A percentile compares a stretch with the other conserved stretches of the same genome.
phyloP scores from a whole-genome alignment of 92 coral and sea anemone species.

The Epizoanthus illoricatus region DNA sequence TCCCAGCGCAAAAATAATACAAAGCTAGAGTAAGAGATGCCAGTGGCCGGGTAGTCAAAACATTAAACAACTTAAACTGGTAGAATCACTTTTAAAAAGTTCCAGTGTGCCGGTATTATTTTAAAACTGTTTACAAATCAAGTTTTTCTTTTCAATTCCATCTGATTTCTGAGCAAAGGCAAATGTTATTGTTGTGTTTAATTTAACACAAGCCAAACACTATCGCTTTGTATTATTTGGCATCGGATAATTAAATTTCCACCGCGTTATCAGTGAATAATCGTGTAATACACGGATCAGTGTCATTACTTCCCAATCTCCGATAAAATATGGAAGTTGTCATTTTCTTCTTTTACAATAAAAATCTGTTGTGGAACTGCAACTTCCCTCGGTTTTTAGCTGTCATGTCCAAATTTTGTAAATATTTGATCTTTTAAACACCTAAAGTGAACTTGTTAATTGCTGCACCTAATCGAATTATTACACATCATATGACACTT shows the following conservation, averaged over 20 bases:
- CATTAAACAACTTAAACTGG: no score
- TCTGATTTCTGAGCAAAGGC: no score
- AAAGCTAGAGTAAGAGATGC: no score
- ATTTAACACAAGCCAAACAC: not conserved
- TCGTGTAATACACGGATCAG: no score
- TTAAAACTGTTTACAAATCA: no score
- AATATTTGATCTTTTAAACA: conserved; percentile 39
- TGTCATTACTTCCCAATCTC: not conserved
- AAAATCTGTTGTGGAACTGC: not conserved
- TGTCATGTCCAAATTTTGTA: conserved; percentile 41
- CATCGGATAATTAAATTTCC: no score
- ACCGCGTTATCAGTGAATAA: not conserved
- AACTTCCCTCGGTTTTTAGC: not conserved
- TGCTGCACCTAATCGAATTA: conserved; percentile 43
- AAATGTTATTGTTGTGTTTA: no score
- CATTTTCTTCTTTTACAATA: not conserved
- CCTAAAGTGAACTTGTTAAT: conserved; percentile 39
- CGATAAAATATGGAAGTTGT: not conserved
- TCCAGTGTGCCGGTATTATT: no score
- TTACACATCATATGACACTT: conserved; percentile 28
- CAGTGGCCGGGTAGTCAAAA: no score
- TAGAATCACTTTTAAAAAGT: no score
- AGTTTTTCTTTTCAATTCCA: no score
- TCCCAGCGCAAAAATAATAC: no score
- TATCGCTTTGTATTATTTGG: not conserved